Evolutionary conservation across 2,797 vertebrate species (phyloP).

Genomic region (Muscicapa comitata): DNA sequence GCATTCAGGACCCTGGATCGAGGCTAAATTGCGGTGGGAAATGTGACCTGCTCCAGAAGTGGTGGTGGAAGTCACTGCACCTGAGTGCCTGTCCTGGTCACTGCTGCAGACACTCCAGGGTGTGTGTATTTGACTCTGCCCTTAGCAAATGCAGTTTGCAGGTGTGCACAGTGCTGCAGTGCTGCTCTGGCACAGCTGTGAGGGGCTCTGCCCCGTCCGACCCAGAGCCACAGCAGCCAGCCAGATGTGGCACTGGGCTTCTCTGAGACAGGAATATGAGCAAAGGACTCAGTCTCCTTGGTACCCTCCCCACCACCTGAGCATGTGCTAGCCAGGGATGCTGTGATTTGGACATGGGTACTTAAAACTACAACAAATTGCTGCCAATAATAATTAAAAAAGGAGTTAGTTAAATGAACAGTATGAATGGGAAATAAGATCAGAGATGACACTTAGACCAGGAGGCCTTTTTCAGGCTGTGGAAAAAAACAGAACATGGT

Average conservation of each 20-base stretch:
- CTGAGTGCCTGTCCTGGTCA: neutral
- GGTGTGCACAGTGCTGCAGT: neutral
- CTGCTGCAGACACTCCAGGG: neutral
- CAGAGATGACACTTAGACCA: neutral
- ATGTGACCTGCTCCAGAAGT: neutral
- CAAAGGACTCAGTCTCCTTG: neutral
- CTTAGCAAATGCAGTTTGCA: neutral
- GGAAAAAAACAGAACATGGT: constrained; percentile 18
- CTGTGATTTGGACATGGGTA: neutral
- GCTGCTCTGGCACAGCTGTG: neutral
- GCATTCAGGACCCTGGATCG: neutral
- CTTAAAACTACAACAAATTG: neutral
- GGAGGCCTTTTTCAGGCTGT: constrained; percentile 13
- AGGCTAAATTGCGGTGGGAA: neutral
- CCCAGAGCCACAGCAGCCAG: neutral
- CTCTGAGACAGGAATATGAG: neutral
- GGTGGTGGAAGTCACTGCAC: neutral
- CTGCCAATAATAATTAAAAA: neutral
- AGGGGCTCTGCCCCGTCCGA: neutral
- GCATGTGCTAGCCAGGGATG: neutral
- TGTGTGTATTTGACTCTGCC: neutral
- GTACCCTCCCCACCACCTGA: neutral
- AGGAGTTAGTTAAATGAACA: neutral
- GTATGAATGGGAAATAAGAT: neutral
- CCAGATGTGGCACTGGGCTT: no score